A percentile compares a stretch with the other conserved stretches of the same genome.
Conservation (phyloP, 64 coral and sea anemone species). For the Acropora tenuis region DNA sequence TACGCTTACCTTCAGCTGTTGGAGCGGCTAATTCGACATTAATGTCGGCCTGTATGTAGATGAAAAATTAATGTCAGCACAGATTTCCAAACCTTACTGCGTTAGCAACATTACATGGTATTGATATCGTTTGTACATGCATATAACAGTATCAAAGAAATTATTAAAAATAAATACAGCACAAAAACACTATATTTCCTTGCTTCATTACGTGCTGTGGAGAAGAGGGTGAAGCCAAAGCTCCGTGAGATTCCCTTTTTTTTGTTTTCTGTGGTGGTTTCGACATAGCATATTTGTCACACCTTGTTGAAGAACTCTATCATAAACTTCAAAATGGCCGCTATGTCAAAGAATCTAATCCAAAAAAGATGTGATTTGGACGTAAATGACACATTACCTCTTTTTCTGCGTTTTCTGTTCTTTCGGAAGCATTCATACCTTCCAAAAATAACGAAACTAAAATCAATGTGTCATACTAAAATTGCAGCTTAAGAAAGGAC, state of each 20-base stretch:
- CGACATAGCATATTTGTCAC: neutral
- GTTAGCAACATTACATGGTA: neutral
- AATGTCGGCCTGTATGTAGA: neutral
- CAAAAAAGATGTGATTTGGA: neutral
- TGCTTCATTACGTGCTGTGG: neutral
- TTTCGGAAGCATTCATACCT: neutral
- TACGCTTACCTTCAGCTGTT: neutral
- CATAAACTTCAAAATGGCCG: neutral
- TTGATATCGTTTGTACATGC: neutral
- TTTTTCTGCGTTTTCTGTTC: neutral
- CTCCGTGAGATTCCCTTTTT: neutral
- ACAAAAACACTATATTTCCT: neutral
- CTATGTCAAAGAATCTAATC: neutral
- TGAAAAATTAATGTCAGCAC: neutral
- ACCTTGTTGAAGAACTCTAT: neutral
- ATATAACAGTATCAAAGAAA: neutral
- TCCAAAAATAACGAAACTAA: neutral
- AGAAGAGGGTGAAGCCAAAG: neutral
- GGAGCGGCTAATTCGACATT: neutral
- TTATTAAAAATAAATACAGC: slow-evolving; percentile 1
- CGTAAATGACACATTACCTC: neutral
- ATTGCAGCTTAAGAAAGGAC: neutral
- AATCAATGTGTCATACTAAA: neutral
- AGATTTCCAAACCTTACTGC: neutral
- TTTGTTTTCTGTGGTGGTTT: neutral